Evolutionary conservation across 2,797 vertebrate species (phyloP).

Genomic region (Perodicticus potto): DNA sequence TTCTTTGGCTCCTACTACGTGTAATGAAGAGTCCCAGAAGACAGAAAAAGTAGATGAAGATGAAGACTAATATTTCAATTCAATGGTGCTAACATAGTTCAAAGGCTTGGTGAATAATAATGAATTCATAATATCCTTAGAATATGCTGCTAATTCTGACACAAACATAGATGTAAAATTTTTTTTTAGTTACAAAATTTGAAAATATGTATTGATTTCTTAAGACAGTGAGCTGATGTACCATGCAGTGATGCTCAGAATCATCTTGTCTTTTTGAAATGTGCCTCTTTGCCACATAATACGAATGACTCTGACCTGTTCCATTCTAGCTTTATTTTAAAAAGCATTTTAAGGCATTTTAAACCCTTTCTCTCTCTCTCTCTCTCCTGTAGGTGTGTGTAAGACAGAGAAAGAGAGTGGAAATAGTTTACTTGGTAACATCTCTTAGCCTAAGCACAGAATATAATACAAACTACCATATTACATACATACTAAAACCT

Average conservation of each 20-base stretch:
- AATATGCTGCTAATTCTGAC: neutral
- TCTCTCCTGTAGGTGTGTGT: neutral
- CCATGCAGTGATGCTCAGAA: neutral
- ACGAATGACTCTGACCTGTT: neutral
- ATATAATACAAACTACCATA: conserved; percentile 6
- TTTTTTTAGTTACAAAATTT: neutral
- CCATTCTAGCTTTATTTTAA: neutral
- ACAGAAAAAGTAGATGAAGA: neutral
- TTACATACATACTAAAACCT: neutral
- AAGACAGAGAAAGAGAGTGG: neutral
- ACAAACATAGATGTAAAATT: neutral
- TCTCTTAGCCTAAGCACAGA: neutral
- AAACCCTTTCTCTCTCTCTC: no score
- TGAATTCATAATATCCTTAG: neutral
- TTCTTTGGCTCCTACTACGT: neutral
- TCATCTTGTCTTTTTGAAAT: neutral
- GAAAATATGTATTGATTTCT: neutral
- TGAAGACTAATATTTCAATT: neutral
- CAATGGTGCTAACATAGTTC: neutral
- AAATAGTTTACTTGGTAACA: neutral
- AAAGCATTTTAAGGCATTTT: neutral
- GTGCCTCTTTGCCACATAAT: neutral
- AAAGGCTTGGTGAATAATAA: neutral
- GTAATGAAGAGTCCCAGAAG: neutral
- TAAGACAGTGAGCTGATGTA: neutral